Percentiles rank a stretch among this genome's conserved stretches.
These are phyloP conservation scores for Thumatha senex DNA, from an alignment of 2,888 invertebrate species.

Conservation along the genomic window DNA sequence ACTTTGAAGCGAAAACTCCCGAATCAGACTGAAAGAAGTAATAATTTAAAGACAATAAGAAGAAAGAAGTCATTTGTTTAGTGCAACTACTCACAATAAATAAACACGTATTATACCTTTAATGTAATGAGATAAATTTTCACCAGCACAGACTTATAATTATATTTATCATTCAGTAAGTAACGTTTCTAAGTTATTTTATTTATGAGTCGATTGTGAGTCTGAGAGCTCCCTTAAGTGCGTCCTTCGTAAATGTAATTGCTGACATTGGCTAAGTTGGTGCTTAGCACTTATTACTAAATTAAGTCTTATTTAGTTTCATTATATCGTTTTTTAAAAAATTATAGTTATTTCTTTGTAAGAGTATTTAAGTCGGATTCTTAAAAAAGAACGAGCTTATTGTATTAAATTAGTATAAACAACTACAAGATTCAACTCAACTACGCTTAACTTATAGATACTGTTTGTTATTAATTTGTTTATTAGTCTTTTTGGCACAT, in stretches of 20 bases:
- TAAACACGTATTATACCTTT: too few relatives aligned
- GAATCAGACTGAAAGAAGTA: too few relatives aligned
- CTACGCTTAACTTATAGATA: too few relatives aligned
- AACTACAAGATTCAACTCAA: too few relatives aligned
- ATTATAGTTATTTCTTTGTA: neutral
- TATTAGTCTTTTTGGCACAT: too few relatives aligned
- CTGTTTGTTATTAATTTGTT: too few relatives aligned
- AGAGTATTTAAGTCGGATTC: neutral
- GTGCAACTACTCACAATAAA: too few relatives aligned
- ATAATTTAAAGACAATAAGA: too few relatives aligned
- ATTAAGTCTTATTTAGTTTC: slow-evolving; percentile 1
- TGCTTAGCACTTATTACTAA: slow-evolving; percentile 8
- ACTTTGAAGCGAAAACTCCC: too few relatives aligned
- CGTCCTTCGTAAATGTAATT: slow-evolving; percentile 11
- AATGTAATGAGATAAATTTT: neutral
- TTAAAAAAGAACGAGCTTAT: neutral
- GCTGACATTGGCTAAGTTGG: slow-evolving; percentile 8
- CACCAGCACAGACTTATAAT: neutral
- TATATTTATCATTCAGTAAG: slow-evolving; percentile 9
- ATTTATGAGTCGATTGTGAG: slow-evolving; percentile 5
- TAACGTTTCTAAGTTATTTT: slow-evolving; percentile 9
- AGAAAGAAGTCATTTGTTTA: too few relatives aligned
- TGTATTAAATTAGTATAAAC: neutral
- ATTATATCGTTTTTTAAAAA: neutral
- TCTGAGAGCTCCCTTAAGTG: slow-evolving; percentile 10